Evolutionary conservation across 2,888 invertebrate genomes (phyloP).

Genomic region (Drosophila nigritarsus): DNA sequence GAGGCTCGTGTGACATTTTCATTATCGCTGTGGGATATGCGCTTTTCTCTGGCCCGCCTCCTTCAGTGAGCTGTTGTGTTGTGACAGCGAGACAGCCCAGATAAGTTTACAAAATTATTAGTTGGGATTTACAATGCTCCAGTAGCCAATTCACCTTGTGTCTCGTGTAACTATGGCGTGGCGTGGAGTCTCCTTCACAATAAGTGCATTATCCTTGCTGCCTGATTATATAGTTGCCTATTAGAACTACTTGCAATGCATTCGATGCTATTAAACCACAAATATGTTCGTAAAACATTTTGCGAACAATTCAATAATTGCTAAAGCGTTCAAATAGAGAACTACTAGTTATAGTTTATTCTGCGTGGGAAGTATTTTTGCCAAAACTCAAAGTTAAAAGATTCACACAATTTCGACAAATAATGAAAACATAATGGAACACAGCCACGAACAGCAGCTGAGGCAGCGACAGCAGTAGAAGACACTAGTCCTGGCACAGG

Average conservation of each 20-base stretch:
- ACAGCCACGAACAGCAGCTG: constrained; percentile 25
- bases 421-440: constrained; percentile 74
- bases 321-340: constrained; percentile 8
- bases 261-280: constrained; percentile 10
- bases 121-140: constrained; percentile 78
- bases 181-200: background rate
- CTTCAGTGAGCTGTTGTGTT: constrained; percentile 5
- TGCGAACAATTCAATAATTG: constrained; percentile 59
- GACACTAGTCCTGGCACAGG: constrained; percentile 17
- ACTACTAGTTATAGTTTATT: background rate
- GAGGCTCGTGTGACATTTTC: constrained; percentile 84
- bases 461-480: background rate
- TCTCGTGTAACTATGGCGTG: background rate
- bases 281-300: constrained; percentile 13
- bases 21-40: constrained; percentile 82
- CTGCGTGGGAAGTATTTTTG: constrained; percentile 40
- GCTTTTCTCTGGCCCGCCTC: constrained; percentile 51
- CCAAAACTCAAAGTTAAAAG: constrained; percentile 57
- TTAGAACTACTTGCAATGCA: constrained; percentile 22
- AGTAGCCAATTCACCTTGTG: constrained; percentile 26
- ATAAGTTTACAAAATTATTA: constrained; percentile 83
- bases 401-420: constrained; percentile 78
- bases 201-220: constrained; percentile 13
- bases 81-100: constrained; percentile 68
- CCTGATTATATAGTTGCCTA: constrained; percentile 24